phyloP scores from a whole-genome alignment of 2,113 vertebrate species.

The Nipponia nippon region DNA sequence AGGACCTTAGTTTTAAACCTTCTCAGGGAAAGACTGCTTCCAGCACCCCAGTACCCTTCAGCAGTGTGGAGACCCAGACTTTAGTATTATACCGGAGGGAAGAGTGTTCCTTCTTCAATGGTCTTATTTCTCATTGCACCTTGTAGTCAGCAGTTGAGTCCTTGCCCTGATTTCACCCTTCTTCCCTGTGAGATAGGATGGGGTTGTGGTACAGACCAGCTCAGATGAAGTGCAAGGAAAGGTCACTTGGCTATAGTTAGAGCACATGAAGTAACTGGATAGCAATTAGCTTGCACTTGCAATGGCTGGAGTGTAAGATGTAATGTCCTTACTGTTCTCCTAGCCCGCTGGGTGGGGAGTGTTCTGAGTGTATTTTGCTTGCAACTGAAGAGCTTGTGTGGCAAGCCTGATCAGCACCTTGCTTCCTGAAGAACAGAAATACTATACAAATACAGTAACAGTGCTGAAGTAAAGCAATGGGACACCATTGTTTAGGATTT shows the following conservation, averaged over 20 bases:
- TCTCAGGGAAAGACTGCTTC: neutral
- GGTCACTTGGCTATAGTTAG: conserved; percentile 43
- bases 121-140: neutral
- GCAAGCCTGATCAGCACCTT: neutral
- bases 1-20: neutral
- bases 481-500: neutral
- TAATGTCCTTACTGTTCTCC: neutral
- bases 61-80: neutral
- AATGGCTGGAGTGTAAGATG: neutral
- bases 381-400: neutral
- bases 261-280: conserved; percentile 39
- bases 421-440: neutral
- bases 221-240: neutral
- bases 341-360: neutral
- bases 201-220: neutral
- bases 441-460: neutral
- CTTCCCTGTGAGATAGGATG: neutral
- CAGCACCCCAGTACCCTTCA: neutral
- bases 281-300: neutral
- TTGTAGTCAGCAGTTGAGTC: neutral
- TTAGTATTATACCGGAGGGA: neutral
- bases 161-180: neutral
- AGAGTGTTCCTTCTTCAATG: neutral
- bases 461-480: neutral
- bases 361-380: neutral